These are phyloP conservation scores for Typhlichthys subterraneus DNA, from an alignment of 2,797 vertebrate species.

Conservation along the genomic window DNA sequence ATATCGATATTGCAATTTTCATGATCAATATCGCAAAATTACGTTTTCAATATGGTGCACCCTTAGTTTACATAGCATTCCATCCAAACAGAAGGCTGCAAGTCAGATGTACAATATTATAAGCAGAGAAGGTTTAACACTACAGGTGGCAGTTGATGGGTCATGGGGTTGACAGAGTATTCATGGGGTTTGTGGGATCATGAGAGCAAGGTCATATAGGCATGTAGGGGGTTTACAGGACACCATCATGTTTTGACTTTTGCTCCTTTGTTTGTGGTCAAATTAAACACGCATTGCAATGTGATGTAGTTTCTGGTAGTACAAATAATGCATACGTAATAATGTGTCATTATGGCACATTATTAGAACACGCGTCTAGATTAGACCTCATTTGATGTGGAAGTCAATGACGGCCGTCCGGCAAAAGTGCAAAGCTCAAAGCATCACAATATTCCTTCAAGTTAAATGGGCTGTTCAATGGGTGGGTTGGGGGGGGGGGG, in stretches of 20 bases:
- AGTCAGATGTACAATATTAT: not conserved
- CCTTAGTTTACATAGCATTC: too few relatives aligned
- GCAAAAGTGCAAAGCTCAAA: constrained; percentile 23
- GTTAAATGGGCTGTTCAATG: constrained; percentile 52
- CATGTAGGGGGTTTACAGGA: constrained; percentile 44
- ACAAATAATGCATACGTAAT: too few relatives aligned
- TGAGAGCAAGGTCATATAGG: constrained; percentile 41
- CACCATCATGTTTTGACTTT: constrained; percentile 64
- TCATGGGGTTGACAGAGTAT: constrained; percentile 66
- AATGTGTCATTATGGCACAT: too few relatives aligned
- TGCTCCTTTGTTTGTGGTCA: constrained; percentile 50
- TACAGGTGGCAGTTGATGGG: constrained; percentile 27
- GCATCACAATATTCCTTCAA: constrained; percentile 61
- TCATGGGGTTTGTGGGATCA: constrained; percentile 39
- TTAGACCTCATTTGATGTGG: too few relatives aligned
- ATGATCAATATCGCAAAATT: too few relatives aligned
- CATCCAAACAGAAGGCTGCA: constrained; percentile 49
- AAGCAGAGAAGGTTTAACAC: constrained; percentile 18
- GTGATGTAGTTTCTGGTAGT: not conserved
- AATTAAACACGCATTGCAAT: constrained; percentile 10
- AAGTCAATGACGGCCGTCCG: not conserved
- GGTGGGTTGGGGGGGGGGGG: constrained; percentile 56
- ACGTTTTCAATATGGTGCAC: too few relatives aligned
- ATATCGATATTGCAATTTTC: too few relatives aligned
- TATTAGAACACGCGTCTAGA: too few relatives aligned